Percentiles rank a stretch among this genome's conserved stretches.
phyloP scores from a whole-genome alignment of 2,797 vertebrate genomes.

The Eulemur albifrons region DNA sequence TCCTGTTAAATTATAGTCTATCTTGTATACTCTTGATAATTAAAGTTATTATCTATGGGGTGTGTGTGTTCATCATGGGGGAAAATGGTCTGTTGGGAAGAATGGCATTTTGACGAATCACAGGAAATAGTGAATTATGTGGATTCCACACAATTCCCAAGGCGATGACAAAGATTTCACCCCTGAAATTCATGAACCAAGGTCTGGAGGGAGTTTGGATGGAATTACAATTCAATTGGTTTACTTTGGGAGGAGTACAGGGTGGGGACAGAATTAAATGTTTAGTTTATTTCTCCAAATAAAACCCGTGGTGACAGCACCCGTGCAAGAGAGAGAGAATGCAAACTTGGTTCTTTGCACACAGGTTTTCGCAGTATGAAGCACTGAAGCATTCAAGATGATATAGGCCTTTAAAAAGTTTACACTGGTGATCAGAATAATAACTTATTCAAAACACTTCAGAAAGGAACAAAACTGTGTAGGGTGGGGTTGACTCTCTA shows the following conservation, averaged over 20 bases:
- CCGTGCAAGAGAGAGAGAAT: not conserved
- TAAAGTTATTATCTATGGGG: slow-evolving; percentile 1
- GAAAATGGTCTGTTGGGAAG: slow-evolving; percentile 79
- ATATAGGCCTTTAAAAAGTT: not conserved
- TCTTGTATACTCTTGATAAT: slow-evolving; percentile 54
- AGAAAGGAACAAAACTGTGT: not conserved
- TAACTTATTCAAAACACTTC: not conserved
- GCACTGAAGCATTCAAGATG: not conserved
- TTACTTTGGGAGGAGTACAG: slow-evolving; percentile 71
- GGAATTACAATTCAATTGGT: slow-evolving; percentile 60
- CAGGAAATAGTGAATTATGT: slow-evolving; percentile 86
- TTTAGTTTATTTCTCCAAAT: slow-evolving; percentile 34
- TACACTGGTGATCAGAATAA: not conserved
- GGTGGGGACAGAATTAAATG: slow-evolving; percentile 51
- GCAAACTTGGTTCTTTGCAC: not conserved
- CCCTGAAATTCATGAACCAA: slow-evolving; percentile 52
- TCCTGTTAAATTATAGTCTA: slow-evolving; percentile 35
- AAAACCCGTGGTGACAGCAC: not conserved
- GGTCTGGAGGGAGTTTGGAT: slow-evolving; percentile 64
- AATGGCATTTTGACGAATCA: slow-evolving; percentile 84
- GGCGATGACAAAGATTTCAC: slow-evolving; percentile 69
- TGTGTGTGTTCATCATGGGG: not conserved
- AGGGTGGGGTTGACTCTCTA: not conserved
- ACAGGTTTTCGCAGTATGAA: slow-evolving; percentile 25
- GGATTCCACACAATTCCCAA: slow-evolving; percentile 81